Base-by-base conservation (phyloP, 2,888 invertebrate species). In the Caradrina clavipalpis region DNA sequence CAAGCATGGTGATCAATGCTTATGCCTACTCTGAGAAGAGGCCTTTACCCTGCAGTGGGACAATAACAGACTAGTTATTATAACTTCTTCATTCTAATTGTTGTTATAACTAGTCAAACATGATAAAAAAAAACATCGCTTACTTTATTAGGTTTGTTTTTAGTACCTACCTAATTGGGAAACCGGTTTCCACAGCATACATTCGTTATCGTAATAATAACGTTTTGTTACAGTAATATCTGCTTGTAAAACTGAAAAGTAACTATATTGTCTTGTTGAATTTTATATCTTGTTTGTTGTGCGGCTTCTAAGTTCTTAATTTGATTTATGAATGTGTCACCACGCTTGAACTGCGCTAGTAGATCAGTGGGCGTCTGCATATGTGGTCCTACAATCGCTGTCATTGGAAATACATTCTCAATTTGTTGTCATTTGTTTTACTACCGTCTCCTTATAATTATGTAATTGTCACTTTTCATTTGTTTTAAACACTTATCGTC, bases 301-400 rank as follows among this genome's bases (percentile, higher is more conserved):
- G 49, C 11, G 49, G 49, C 49, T 49, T 49, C 68, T 42, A 64
- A 74, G 63, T 76, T 85, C 79, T 65, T 77, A 73, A 80, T 82
- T 85, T 86, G 78, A 86, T 83, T 81, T 78, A 80, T 31, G 49
- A 71, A 51, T 66, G 57, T 84, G 76, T 78, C 80, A 73, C 26
- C 70, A 61, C 78, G 64, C 66, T 54, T 78, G 69, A 76, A 73
- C 73, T 60, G 64, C 61, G 59, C 49, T 64, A 60, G 58, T 72
- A 57, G 51, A 54, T 53, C 66, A 21, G 82, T 85, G 79, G 85
- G 84, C 68, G 81, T 68, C 64, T 59, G 59, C 60, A 54, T 69
- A 58, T n/a, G 22, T 63, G 19, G 42, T 68, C 21, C 69, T 76
- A 78, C 65, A 70, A 62, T 69, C 65, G 54, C 61, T 78, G 76